Base-by-base conservation (phyloP, 2,797 vertebrate genomes). In the Anomalospiza imberbis region DNA sequence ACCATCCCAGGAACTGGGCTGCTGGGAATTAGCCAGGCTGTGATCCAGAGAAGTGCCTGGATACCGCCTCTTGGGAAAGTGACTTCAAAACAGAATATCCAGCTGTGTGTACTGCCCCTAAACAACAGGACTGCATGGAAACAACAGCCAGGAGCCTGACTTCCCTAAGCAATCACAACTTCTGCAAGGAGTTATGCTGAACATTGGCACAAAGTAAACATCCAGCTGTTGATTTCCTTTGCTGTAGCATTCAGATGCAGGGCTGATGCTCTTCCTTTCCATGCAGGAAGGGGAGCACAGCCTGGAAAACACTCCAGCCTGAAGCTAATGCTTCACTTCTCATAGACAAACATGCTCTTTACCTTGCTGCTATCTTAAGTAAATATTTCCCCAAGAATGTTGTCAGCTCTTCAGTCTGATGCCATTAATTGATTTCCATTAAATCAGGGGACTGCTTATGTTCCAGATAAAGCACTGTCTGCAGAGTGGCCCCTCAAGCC, bases 271-370 rank as follows among this genome's bases (percentile, higher is more conserved):
- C 22, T 75, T 68, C 32, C n/a, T 81, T 78, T 85, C 26, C 50
- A 29, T 0, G 5, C 25, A 17, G 85, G 25, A 81, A 79, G 20
- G 12, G 34, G 20, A 87, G 26, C 73, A 62, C 1, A 1, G 44
- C 24, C n/a, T 36, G 63, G 28, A 89, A 94, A 88, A 76, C 32
- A 36, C 3, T 51, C 45, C 25, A 47, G 58, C 55, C 44, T 53
- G 31, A 62, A 29, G 67, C 63, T 48, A 94, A 55, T 8, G 13
- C 75, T 77, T 61, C 60, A 29, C 28, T 61, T 65, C 81, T 53
- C 78, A 72, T 17, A 65, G n/a, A 61, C 60, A 96, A 97, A 97
- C 89, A 96, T 86, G 94, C 70, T 93, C 95, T 95, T 96, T 94
- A 93, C 89, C 85, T 96, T 18, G 0, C 89, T 71, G 60, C 67